phyloP scores from a whole-genome alignment of 1,140 invertebrate genomes.

The Tetragnatha versicolor region DNA sequence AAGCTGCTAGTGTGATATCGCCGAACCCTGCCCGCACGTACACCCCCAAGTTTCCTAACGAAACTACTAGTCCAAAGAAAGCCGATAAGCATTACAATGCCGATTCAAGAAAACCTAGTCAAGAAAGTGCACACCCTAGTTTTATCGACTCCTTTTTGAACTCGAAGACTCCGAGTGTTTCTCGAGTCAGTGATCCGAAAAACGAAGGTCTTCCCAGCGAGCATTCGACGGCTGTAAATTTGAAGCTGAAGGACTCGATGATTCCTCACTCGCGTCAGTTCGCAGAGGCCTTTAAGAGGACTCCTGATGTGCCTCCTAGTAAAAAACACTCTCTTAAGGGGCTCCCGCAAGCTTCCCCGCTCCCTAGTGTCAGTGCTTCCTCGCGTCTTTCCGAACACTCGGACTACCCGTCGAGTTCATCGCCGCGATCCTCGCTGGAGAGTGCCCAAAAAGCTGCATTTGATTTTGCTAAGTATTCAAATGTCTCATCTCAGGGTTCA shows the following conservation, averaged over 20 bases:
- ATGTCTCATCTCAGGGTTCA: conserved; percentile 48
- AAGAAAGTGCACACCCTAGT: conserved; percentile 20
- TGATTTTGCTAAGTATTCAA: conserved; percentile 46
- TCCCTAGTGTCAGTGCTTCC: conserved; percentile 36
- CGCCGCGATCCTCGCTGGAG: conserved; percentile 26
- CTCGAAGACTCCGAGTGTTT: conserved; percentile 30
- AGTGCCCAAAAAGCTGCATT: conserved; percentile 40
- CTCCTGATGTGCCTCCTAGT: conserved; percentile 25
- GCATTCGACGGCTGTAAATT: conserved; percentile 30
- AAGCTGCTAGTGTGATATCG: conserved; percentile 45
- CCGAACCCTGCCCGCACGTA: conserved; percentile 21
- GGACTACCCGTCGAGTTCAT: conserved; percentile 46
- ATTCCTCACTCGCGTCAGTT: conserved; percentile 51
- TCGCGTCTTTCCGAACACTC: conserved; percentile 37
- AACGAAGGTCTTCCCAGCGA: conserved; percentile 29
- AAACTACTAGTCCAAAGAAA: conserved; percentile 43
- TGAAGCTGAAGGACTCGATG: conserved; percentile 46
- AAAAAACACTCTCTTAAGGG: conserved; percentile 41
- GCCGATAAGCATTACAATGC: conserved; percentile 36
- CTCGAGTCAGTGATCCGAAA: conserved; percentile 24
- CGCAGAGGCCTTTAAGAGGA: conserved; percentile 51
- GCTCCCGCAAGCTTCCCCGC: neutral
- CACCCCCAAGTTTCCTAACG: conserved; percentile 39
- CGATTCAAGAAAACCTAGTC: conserved; percentile 43
- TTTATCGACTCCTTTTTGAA: conserved; percentile 47